A percentile compares a stretch with the other conserved stretches of the same genome.
Conservation (phyloP, 53 echinoderm and acorn worm genomes). For the Paelopatides confundens region DNA sequence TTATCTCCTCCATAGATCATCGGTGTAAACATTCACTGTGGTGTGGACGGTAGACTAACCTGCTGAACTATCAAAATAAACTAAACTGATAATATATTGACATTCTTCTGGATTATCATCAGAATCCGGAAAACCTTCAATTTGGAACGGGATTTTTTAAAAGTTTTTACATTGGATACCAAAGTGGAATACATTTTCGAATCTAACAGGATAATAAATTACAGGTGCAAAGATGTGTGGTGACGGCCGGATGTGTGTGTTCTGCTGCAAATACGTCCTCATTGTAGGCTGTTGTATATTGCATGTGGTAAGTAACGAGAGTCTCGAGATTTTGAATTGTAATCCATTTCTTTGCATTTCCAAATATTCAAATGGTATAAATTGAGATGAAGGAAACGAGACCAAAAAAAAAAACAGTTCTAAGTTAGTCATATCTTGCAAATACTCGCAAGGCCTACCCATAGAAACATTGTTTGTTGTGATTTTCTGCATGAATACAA, state of each 20-base stretch:
- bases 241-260: slow-evolving; percentile 24
- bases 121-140: neutral
- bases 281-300: slow-evolving; percentile 49
- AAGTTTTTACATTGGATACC: neutral
- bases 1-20: neutral
- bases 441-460: too few relatives aligned
- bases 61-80: neutral
- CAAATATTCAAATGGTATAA: too few relatives aligned
- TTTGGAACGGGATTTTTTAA: neutral
- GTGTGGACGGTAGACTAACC: too few relatives aligned
- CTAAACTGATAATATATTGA: neutral
- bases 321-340: too few relatives aligned
- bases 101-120: neutral
- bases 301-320: slow-evolving; percentile 44
- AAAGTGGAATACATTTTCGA: too few relatives aligned
- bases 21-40: neutral
- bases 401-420: too few relatives aligned
- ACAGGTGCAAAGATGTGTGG: slow-evolving; percentile 37
- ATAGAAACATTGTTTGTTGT: too few relatives aligned
- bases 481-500: too few relatives aligned
- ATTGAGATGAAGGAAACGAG: too few relatives aligned
- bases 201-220: neutral
- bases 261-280: slow-evolving; percentile 43
- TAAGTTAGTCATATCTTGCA: too few relatives aligned
- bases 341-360: too few relatives aligned